A percentile compares a stretch with the other conserved stretches of the same genome.
phyloP scores from a whole-genome alignment of 2,113 vertebrate genomes.

The Gymnorhina tibicen region DNA sequence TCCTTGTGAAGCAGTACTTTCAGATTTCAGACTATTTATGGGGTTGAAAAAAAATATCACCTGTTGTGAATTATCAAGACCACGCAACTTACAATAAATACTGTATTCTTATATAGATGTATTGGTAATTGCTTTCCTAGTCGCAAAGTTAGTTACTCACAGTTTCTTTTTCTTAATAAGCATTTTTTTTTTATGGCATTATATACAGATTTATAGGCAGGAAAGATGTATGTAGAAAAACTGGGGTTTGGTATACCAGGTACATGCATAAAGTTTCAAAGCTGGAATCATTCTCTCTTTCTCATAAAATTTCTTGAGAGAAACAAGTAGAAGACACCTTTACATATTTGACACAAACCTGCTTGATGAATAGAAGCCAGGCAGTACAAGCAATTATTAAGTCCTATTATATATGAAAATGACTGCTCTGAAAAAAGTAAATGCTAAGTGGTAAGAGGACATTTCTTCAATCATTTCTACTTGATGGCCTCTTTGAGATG shows the following conservation, averaged over 20 bases:
- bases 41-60: not conserved
- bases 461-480: not conserved
- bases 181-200: not conserved
- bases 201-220: not conserved
- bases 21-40: not conserved
- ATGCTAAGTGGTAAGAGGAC: not conserved
- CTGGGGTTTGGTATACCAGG: not conserved
- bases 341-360: not conserved
- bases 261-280: not conserved
- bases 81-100: not conserved
- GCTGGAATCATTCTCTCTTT: not conserved
- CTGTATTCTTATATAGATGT: not conserved
- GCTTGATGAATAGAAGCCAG: not conserved
- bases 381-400: not conserved
- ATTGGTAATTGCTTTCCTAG: not conserved
- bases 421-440: not conserved
- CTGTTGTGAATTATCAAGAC: not conserved
- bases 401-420: not conserved
- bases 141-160: not conserved
- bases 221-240: not conserved
- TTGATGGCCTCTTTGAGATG: not conserved
- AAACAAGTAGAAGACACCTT: not conserved
- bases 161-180: not conserved
- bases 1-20: not conserved
- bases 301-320: not conserved